Evolutionary conservation across 2,797 vertebrate species (phyloP).

Genomic region (Paramormyrops hopkinsi): DNA sequence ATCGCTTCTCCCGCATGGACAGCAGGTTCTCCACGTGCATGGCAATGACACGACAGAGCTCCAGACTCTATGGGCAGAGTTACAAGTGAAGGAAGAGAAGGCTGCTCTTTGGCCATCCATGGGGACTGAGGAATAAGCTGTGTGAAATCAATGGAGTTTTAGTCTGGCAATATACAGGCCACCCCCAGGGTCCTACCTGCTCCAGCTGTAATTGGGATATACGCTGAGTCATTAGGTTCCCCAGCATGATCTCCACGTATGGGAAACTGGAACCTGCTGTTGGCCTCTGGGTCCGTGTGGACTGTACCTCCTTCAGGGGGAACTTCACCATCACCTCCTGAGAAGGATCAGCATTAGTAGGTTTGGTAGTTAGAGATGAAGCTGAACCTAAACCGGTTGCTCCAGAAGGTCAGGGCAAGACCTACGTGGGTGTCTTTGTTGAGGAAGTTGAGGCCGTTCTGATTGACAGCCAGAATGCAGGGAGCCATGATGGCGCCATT

Average conservation of each 20-base stretch:
- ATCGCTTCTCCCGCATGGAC: conserved; percentile 78
- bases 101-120: background rate
- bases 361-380: background rate
- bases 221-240: conserved; percentile 74
- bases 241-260: conserved; percentile 85
- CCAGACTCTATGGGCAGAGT: conserved; percentile 72
- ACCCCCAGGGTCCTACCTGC: conserved; percentile 59
- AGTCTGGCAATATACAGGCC: background rate
- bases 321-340: conserved; percentile 81
- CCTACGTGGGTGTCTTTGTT: conserved; percentile 87
- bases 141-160: background rate
- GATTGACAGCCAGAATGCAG: conserved; percentile 87
- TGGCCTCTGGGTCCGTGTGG: conserved; percentile 81
- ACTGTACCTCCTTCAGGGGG: conserved; percentile 87
- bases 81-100: background rate
- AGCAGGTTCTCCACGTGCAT: conserved; percentile 88
- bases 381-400: background rate
- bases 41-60: conserved; percentile 86
- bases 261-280: conserved; percentile 82
- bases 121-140: background rate
- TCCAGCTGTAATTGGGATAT: conserved; percentile 89
- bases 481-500: conserved; percentile 72
- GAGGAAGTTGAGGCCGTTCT: conserved; percentile 90
- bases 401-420: background rate
- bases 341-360: background rate